Evolutionary conservation across 2,888 invertebrate genomes (phyloP).

Genomic region (Willowsia nigromaculata): DNA sequence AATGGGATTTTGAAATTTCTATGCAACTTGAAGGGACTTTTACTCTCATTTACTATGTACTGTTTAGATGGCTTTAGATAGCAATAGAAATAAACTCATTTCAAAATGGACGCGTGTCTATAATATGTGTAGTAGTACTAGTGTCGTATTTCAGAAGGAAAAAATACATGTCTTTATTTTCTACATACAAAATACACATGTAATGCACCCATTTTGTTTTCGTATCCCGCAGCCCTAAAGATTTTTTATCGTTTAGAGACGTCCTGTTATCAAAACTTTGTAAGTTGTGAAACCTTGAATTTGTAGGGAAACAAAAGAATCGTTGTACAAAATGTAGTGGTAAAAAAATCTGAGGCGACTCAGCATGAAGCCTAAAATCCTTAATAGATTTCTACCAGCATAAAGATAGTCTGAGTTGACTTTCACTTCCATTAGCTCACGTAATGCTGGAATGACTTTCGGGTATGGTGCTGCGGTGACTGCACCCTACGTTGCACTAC

Average conservation of each 20-base stretch:
- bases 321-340: not conserved
- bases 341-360: slow-evolving; percentile 41
- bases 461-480: not conserved
- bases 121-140: not conserved
- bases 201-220: not conserved
- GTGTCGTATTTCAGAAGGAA: not conserved
- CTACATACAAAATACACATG: not conserved
- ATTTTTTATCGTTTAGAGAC: not conserved
- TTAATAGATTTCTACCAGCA: slow-evolving; percentile 35
- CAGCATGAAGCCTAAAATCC: slow-evolving; percentile 53
- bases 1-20: too few species aligned
- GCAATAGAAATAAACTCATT: slow-evolving; percentile 42
- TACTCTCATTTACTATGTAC: too few species aligned
- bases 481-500: not conserved
- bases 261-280: not conserved
- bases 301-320: slow-evolving; percentile 2
- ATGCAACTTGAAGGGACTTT: too few species aligned
- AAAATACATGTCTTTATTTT: not conserved
- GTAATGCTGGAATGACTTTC: not conserved
- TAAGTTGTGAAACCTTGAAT: slow-evolving; percentile 32
- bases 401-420: slow-evolving; percentile 4
- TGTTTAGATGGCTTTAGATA: too few species aligned
- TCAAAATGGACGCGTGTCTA: not conserved
- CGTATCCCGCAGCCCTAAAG: too few species aligned
- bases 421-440: slow-evolving; percentile 32